phyloP scores from a whole-genome alignment of 1,140 invertebrate species.

The Phenacoccus solenopsis region DNA sequence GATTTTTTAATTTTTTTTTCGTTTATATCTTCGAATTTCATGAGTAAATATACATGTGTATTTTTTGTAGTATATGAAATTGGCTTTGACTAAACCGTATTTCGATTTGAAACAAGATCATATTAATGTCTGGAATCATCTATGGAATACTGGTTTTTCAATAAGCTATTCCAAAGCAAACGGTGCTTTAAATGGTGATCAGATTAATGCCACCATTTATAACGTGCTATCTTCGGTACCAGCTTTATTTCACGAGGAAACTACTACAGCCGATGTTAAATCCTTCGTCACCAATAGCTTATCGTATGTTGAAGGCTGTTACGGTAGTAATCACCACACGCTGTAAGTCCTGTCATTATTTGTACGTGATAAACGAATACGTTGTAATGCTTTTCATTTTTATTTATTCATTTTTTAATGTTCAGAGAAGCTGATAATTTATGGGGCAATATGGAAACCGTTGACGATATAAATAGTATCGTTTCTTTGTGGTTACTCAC shows the following conservation, averaged over 20 bases:
- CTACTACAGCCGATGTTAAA: constrained; percentile 31
- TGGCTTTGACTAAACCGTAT: constrained; percentile 32
- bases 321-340: constrained; percentile 67
- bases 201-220: constrained; percentile 85
- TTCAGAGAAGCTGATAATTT: constrained; percentile 50
- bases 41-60: too few relatives aligned
- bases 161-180: constrained; percentile 77
- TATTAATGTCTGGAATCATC: constrained; percentile 55
- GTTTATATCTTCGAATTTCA: constrained; percentile 22
- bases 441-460: constrained; percentile 59
- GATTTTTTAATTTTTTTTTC: constrained; percentile 22
- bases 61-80: constrained; percentile 37
- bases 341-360: constrained; percentile 43
- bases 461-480: constrained; percentile 59
- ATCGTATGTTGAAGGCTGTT: constrained; percentile 77
- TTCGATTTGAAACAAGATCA: constrained; percentile 45
- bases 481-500: constrained; percentile 76
- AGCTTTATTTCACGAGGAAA: constrained; percentile 45
- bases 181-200: constrained; percentile 71
- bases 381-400: too few relatives aligned
- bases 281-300: constrained; percentile 50
- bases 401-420: constrained; percentile 24
- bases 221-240: constrained; percentile 68
- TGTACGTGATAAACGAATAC: too few relatives aligned
- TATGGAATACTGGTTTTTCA: constrained; percentile 75